A percentile compares a stretch with the other conserved stretches of the same genome.
Evolutionary conservation across 2,888 invertebrate species (phyloP).

Genomic region (Myopa tessellatipennis): DNA sequence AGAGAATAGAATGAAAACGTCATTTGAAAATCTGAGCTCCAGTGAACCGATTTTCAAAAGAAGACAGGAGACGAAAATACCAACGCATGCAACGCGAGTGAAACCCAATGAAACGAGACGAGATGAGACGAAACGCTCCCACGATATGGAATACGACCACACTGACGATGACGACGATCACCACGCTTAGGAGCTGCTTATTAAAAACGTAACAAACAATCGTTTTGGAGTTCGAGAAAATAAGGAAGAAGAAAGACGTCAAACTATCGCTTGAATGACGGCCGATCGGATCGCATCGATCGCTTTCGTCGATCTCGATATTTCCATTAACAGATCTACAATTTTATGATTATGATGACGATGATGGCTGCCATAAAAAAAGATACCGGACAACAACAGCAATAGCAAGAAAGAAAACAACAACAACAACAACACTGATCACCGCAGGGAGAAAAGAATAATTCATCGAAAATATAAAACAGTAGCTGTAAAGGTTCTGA

Average conservation of each 20-base stretch:
- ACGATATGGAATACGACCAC: conserved; percentile 24
- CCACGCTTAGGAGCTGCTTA: too few relatives aligned
- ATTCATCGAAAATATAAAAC: conserved; percentile 1
- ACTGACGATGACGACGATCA: neutral
- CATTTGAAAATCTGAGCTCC: too few relatives aligned
- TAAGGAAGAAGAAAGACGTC: neutral
- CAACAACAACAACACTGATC: neutral
- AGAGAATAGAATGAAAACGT: too few relatives aligned
- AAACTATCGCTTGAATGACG: neutral
- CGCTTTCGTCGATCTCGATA: conserved; percentile 50
- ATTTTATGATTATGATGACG: conserved; percentile 41
- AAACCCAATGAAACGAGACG: conserved; percentile 7
- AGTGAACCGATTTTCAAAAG: neutral
- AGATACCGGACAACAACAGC: neutral
- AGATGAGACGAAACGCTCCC: conserved; percentile 26
- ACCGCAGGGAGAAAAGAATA: neutral
- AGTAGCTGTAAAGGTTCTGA: conserved; percentile 17
- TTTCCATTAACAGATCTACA: conserved; percentile 49
- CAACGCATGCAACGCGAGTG: conserved; percentile 9
- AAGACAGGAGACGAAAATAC: conserved; percentile 36
- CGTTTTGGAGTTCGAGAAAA: neutral
- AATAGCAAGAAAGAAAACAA: neutral
- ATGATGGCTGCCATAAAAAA: neutral
- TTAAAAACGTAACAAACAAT: neutral
- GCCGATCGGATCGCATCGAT: neutral